phyloP scores from a whole-genome alignment of 2,797 vertebrate genomes.

The Cetoscarus ocellatus region DNA sequence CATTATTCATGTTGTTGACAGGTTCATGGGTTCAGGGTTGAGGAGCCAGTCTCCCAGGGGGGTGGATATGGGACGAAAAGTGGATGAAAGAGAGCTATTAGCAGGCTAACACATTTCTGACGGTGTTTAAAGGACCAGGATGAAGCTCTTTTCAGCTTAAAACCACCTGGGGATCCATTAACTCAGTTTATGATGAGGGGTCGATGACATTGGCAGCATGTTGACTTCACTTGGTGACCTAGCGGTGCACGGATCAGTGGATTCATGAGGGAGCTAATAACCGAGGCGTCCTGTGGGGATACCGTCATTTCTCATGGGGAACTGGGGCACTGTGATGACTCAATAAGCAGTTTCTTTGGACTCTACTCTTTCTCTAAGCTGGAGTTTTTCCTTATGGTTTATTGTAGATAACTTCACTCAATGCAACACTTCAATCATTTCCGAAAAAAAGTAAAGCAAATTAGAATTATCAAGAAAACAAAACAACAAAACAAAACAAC shows the following conservation, averaged over 20 bases:
- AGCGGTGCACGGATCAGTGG: constrained; percentile 46
- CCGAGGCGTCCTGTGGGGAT: not conserved
- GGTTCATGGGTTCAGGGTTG: constrained; percentile 46
- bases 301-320: constrained; percentile 11
- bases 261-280: constrained; percentile 38
- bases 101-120: constrained; percentile 3
- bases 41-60: constrained; percentile 45
- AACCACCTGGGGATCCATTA: constrained; percentile 51
- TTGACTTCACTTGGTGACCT: constrained; percentile 53
- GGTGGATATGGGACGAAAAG: constrained; percentile 30
- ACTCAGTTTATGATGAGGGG: constrained; percentile 27
- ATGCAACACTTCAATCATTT: no score
- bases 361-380: not conserved
- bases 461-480: no score
- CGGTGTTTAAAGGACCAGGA: constrained; percentile 6
- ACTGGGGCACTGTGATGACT: not conserved
- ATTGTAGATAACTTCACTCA: no score
- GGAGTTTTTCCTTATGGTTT: not conserved
- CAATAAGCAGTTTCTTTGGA: constrained; percentile 6
- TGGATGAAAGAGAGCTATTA: constrained; percentile 2
- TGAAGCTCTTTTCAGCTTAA: constrained; percentile 2
- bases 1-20: constrained; percentile 66
- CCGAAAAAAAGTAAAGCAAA: no score
- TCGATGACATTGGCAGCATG: constrained; percentile 41
- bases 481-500: no score